These are phyloP conservation scores for Actinia equina DNA, from an alignment of 64 coral and sea anemone genomes.

Conservation along the genomic window DNA sequence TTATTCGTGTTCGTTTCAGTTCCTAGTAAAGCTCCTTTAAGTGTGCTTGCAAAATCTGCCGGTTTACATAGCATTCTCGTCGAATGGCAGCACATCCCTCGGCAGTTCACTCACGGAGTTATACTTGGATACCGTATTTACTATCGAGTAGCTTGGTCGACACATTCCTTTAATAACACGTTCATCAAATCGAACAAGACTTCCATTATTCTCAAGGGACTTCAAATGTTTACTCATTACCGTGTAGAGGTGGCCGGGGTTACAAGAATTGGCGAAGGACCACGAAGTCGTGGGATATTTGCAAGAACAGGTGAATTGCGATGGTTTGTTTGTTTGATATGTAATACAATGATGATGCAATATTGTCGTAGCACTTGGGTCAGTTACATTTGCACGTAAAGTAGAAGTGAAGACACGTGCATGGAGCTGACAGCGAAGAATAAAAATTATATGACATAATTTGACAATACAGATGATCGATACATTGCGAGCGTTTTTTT, in stretches of 20 bases:
- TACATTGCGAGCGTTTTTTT: too few species aligned
- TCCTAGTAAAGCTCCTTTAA: background rate
- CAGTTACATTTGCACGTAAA: too few species aligned
- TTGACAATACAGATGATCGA: too few species aligned
- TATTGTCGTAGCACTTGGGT: too few species aligned
- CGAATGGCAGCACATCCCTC: background rate
- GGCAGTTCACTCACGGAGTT: background rate
- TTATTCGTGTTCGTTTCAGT: background rate
- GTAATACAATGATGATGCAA: too few species aligned
- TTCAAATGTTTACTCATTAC: slow-evolving; percentile 25
- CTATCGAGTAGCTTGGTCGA: slow-evolving; percentile 9
- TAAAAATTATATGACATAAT: too few species aligned
- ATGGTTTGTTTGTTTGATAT: too few species aligned
- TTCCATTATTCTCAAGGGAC: background rate
- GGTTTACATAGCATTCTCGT: background rate
- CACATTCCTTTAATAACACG: background rate
- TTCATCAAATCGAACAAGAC: background rate
- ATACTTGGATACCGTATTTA: slow-evolving; percentile 6
- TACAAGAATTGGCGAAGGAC: slow-evolving; percentile 19
- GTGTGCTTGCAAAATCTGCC: background rate
- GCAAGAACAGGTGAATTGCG: slow-evolving; percentile 17
- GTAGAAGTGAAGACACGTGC: too few species aligned
- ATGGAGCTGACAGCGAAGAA: too few species aligned
- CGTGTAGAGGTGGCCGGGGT: slow-evolving; percentile 1
- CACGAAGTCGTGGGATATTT: slow-evolving; percentile 18